Evolutionary conservation across 2,113 vertebrate species (phyloP), one percentile per base, ranked within the genome.

Genomic region (Lepidothrix coronata): DNA sequence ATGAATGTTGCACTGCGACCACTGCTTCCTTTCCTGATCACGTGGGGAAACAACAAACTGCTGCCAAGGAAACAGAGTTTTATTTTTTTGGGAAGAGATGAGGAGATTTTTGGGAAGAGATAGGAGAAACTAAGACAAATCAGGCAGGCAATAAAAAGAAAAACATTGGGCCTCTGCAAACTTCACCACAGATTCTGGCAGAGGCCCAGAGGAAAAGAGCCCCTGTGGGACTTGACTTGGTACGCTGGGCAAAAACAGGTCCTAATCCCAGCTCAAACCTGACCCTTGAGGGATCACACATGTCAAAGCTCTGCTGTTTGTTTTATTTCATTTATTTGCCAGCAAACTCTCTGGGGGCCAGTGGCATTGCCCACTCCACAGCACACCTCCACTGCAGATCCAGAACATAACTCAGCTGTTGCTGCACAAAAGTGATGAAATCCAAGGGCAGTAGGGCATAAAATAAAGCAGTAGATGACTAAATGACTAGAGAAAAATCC

Each of bases 391-490:
- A 6, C 7, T 24, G 49, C 9, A 28, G 35, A 79, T 15, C 20
- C 33, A 83, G 44, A 76, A 28, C 15, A 27, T 1, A 61, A 28
- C 1, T 0, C 62, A 1, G 1, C 14, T 39, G 6, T 9, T 35
- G 7, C 48, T 31, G 23, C 33, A 49, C 7, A n/a, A 24, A 80
- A 68, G 35, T 0, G 0, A 71, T 27, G 11, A 74, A 66, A 74
- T 54, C n/a, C 55, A 78, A 49, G 71, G 37, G 59, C 35, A 68
- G 46, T 1, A 80, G 17, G 39, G 30, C 10, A 54, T 52, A 22
- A 85, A 81, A 59, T 25, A 71, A 79, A 83, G 59, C 39, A 81
- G 35, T 44, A 88, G n/a, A 51, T 66, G 68, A 46, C 33, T 85
- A 58, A 7, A 12, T 18, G 39, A 48, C 41, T 57, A 41, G 41